Percentiles rank a stretch among this genome's conserved stretches.
These are phyloP conservation scores for Diadema setosum DNA, from an alignment of 35 echinoderm and acorn worm genomes.

Conservation along the genomic window DNA sequence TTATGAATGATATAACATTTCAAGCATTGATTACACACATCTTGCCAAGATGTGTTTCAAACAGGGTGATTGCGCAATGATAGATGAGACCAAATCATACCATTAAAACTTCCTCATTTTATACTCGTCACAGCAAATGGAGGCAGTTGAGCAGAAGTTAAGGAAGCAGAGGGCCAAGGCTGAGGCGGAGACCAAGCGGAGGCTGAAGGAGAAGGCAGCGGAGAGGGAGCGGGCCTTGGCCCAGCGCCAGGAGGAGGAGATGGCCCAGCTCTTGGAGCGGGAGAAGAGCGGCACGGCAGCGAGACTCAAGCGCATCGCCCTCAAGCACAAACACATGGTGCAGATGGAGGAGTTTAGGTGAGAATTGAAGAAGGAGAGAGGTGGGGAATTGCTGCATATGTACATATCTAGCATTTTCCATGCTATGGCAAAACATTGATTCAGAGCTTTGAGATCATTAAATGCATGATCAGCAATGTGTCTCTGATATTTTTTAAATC, in stretches of 20 bases:
- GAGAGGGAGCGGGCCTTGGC: constrained; percentile 64
- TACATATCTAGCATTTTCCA: too few species aligned
- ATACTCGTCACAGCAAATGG: constrained; percentile 38
- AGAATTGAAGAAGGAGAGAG: not conserved
- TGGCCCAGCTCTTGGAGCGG: constrained; percentile 15
- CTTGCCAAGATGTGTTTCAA: too few species aligned
- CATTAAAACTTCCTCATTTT: too few species aligned
- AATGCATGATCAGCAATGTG: too few species aligned
- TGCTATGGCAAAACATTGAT: too few species aligned
- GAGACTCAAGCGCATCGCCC: constrained; percentile 60
- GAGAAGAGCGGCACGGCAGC: constrained; percentile 61
- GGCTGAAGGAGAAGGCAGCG: constrained; percentile 56
- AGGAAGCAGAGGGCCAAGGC: constrained; percentile 70
- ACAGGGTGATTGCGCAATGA: too few species aligned
- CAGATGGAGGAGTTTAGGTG: constrained; percentile 90
- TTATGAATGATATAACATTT: too few species aligned
- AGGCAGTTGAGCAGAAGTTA: constrained; percentile 66
- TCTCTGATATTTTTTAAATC: too few species aligned
- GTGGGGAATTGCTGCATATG: too few species aligned
- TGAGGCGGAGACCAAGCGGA: constrained; percentile 66
- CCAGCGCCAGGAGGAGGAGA: constrained; percentile 54
- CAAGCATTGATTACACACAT: too few species aligned
- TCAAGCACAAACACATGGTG: constrained; percentile 93
- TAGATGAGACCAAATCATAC: too few species aligned
- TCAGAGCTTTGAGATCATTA: too few species aligned